These are phyloP conservation scores for Psilopsiagon aurifrons DNA, from an alignment of 2,113 vertebrate species.

Conservation along the genomic window DNA sequence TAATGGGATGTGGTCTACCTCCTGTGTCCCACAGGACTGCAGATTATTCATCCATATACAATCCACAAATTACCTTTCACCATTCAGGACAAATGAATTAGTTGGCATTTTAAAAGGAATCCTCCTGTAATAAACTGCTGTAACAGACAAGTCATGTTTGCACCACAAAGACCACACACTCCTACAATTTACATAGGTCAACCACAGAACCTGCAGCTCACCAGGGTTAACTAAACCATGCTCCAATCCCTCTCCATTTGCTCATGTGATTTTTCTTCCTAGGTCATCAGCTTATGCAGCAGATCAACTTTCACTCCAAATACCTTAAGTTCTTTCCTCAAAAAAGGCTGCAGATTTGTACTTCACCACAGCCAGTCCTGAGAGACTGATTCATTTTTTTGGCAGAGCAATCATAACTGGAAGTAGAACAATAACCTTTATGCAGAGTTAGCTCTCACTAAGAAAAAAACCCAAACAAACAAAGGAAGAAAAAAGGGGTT, in stretches of 20 bases:
- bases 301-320: slow-evolving; percentile 36
- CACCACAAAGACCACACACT: neutral
- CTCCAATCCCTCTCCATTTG: neutral
- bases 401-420: neutral
- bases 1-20: neutral
- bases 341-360: neutral
- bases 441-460: neutral
- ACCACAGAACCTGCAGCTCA: neutral
- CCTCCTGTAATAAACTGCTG: neutral
- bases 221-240: neutral
- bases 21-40: neutral
- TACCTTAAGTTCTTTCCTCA: neutral
- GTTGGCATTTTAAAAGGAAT: neutral
- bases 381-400: neutral
- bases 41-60: neutral
- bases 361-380: neutral
- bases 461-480: neutral
- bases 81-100: neutral
- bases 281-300: neutral
- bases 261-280: neutral
- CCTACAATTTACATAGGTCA: fast-evolving
- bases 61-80: neutral
- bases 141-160: neutral
- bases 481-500: neutral
- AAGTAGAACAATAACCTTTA: slow-evolving; percentile 9